phyloP scores from a whole-genome alignment of 1,140 invertebrate genomes.

The Stratiolaelaps scimitus region DNA sequence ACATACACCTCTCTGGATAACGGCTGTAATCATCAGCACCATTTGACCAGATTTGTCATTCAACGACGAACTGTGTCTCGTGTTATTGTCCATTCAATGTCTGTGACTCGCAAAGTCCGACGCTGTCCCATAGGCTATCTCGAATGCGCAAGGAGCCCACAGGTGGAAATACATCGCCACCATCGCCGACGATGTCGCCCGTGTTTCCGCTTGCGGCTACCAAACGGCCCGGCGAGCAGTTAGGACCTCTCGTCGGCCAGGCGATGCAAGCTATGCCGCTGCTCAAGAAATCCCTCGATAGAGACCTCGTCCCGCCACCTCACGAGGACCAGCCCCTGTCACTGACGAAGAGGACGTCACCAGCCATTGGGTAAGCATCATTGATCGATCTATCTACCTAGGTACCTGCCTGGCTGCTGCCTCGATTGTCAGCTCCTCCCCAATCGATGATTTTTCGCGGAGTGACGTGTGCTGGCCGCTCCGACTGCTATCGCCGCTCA shows the following conservation, averaged over 20 bases:
- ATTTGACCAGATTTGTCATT: no score
- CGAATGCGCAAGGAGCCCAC: slow-evolving; percentile 19
- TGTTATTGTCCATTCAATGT: no score
- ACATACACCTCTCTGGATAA: no score
- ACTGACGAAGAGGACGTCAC: slow-evolving; percentile 26
- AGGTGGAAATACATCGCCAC: slow-evolving; percentile 1
- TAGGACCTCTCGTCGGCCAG: background rate
- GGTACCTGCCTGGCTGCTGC: no score
- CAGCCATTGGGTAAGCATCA: slow-evolving; percentile 4
- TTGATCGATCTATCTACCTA: no score
- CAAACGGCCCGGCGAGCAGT: slow-evolving; percentile 10
- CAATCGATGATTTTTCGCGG: no score
- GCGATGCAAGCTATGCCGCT: slow-evolving; percentile 21
- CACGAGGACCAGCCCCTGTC: slow-evolving; percentile 22
- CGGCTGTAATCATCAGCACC: no score
- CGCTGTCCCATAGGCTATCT: slow-evolving; percentile 20
- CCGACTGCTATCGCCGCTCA: no score
- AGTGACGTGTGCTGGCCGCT: no score
- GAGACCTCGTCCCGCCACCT: background rate
- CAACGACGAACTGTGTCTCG: no score
- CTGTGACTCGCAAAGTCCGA: background rate
- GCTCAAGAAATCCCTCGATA: slow-evolving; percentile 27
- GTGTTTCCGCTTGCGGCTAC: background rate
- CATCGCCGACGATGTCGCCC: slow-evolving; percentile 19
- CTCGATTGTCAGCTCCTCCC: no score